Base-by-base conservation (phyloP, 2,797 vertebrate genomes). In the Crocidura indochinensis region DNA sequence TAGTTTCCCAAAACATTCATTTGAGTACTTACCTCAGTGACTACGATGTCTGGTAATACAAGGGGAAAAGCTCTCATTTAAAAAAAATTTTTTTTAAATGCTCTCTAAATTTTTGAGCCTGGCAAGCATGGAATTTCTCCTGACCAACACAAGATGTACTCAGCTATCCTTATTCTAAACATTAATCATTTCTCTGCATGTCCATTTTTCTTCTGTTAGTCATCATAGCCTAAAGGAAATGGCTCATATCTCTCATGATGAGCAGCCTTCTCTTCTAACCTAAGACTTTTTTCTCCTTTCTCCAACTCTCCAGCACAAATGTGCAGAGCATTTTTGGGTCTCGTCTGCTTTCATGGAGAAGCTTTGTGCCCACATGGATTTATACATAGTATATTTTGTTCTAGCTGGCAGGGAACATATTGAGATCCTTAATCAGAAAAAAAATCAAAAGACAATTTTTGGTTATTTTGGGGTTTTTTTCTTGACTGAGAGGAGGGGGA, bases 191-290 rank as follows among this genome's bases (percentile, higher is more conserved):
- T 31, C 82, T 84, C 87, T 93, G 89, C 77, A 0, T 27, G 87
- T n/a, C 14, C 15, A 4, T 95, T 95, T 95, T 72, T 90, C 68
- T 69, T 86, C 74, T 72, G 76, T 84, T 88, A 92, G 77, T 84
- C 78, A 56, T 26, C n/a, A 9, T 1, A 22, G 44, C 38, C 74
- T 71, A 74, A 26, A 94, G 75, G 0, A 73, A 68, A 10, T 72
- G 64, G 8, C 11, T 64, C 49, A 4, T 12, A 46, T 6, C 10
- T 64, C 88, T 51, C n/a, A 15, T 20, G 49, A 62, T 3, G 15
- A 74, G 71, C 1, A 82, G 27, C 29, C 29, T 65, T 29, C 20
- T 74, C 46, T 76, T 90, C 46, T 47, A 24, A 31, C 44, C 31
- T 49, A 6, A 86, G n/a, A 31, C 27, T 4, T 87, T 62, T 20